phyloP scores from a whole-genome alignment of 2,888 invertebrate genomes.

The Alcis repandata region DNA sequence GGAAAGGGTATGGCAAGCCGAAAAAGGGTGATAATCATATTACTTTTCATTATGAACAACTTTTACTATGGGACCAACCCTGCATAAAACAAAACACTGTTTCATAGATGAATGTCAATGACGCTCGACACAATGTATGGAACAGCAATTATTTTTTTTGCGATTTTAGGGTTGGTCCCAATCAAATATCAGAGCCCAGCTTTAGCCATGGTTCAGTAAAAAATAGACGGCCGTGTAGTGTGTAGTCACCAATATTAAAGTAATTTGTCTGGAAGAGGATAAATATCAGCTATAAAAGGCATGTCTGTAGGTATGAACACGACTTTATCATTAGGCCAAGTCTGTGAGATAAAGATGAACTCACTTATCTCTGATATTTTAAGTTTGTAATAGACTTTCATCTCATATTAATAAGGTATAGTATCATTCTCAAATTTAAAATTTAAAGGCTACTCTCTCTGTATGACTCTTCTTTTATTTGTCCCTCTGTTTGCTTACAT shows the following conservation, averaged over 20 bases:
- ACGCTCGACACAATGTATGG: too few species aligned
- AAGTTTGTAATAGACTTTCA: conserved; percentile 53
- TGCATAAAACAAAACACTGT: too few species aligned
- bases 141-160: too few species aligned
- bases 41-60: too few species aligned
- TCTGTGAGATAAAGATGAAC: conserved; percentile 69
- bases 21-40: too few species aligned
- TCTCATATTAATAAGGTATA: conserved; percentile 29
- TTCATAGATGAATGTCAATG: too few species aligned
- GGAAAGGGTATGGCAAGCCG: too few species aligned
- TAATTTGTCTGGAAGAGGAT: neutral
- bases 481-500: neutral
- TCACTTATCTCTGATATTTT: conserved; percentile 61
- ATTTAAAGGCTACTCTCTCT: neutral
- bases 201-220: neutral
- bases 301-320: conserved; percentile 50
- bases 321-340: conserved; percentile 69
- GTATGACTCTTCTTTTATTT: neutral
- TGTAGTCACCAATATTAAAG: neutral
- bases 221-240: neutral
- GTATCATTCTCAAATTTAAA: neutral
- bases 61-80: too few species aligned
- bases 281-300: conserved; percentile 25
- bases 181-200: neutral
- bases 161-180: too few species aligned